These are phyloP conservation scores for Scaptomyza pallida DNA, from an alignment of 1,140 invertebrate genomes.

Conservation along the genomic window DNA sequence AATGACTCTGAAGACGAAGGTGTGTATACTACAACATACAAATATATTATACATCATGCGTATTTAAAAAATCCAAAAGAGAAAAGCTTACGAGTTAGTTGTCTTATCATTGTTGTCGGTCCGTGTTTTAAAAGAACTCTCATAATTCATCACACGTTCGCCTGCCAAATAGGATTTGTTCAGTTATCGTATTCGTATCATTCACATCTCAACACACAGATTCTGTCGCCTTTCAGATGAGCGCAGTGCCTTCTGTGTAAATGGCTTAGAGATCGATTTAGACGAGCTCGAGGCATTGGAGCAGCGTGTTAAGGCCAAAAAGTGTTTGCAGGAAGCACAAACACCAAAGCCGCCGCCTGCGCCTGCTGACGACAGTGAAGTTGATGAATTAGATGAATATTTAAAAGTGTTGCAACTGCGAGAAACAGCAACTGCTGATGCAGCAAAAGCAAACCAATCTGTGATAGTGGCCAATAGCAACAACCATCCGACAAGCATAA, in stretches of 20 bases:
- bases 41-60: constrained; percentile 1
- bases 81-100: too few relatives aligned
- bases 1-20: constrained; percentile 85
- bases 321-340: constrained; percentile 48
- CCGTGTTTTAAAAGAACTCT: neutral
- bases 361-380: constrained; percentile 35
- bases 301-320: constrained; percentile 76
- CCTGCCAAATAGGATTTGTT: constrained; percentile 19
- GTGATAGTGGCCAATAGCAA: constrained; percentile 35
- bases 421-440: constrained; percentile 48
- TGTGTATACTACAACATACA: constrained; percentile 35
- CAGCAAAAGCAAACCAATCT: constrained; percentile 27
- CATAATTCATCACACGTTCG: neutral
- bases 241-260: constrained; percentile 81
- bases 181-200: constrained; percentile 20
- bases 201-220: constrained; percentile 38
- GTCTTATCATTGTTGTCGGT: constrained; percentile 33
- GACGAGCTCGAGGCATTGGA: constrained; percentile 81
- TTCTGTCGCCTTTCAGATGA: constrained; percentile 83
- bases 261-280: constrained; percentile 84
- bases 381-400: constrained; percentile 82
- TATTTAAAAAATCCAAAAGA: neutral
- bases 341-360: too few relatives aligned
- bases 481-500: constrained; percentile 31
- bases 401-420: constrained; percentile 75